Percentiles rank a stretch among this genome's conserved stretches.
Conservation (phyloP, 2,797 vertebrate species). For the Tachyglossus aculeatus region DNA sequence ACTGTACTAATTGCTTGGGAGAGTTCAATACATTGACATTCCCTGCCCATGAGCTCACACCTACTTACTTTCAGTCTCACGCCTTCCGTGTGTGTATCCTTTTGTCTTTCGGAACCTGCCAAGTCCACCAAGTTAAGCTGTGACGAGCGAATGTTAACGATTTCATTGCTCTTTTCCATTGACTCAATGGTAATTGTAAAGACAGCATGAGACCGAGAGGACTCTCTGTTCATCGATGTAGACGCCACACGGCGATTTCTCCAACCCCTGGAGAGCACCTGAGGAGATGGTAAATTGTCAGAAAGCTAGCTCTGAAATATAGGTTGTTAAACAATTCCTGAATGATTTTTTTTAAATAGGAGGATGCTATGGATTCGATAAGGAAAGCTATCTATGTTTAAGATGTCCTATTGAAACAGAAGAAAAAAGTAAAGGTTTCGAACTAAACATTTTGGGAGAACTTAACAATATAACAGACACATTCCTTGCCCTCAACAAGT, state of each 20-base stretch:
- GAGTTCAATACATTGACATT: too few species aligned
- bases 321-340: too few species aligned
- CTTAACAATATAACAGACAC: too few species aligned
- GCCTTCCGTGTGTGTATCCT: conserved; percentile 90
- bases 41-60: background rate
- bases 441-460: too few species aligned
- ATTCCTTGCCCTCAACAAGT: too few species aligned
- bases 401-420: too few species aligned
- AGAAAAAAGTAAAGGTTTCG: too few species aligned
- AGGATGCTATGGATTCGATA: too few species aligned
- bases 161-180: conserved; percentile 85
- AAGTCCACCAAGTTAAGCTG: conserved; percentile 94
- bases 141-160: conserved; percentile 92
- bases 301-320: too few species aligned
- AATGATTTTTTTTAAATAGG: too few species aligned
- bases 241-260: conserved; percentile 93
- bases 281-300: background rate
- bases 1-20: too few species aligned
- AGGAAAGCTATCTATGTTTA: too few species aligned
- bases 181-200: conserved; percentile 94
- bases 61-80: conserved; percentile 89
- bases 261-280: conserved; percentile 94
- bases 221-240: conserved; percentile 97
- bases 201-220: conserved; percentile 94
- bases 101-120: conserved; percentile 95